Percentiles rank a stretch among this genome's conserved stretches.
Conservation (phyloP, 23 tunicate species). For the Diplosoma virens region DNA sequence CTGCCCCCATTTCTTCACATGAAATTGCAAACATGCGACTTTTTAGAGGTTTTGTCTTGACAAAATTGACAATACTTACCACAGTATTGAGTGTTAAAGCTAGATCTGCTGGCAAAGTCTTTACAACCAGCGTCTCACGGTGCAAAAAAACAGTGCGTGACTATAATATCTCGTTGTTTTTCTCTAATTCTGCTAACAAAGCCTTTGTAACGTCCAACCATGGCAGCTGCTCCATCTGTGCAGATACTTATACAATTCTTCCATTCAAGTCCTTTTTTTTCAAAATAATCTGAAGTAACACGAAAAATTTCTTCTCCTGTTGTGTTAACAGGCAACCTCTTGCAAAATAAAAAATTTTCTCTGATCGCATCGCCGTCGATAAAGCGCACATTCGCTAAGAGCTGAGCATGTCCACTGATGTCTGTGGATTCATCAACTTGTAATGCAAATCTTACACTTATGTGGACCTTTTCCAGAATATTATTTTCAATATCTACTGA, state of each 20-base stretch:
- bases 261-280: too few species aligned
- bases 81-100: not conserved
- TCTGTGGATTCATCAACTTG: slow-evolving; percentile 25
- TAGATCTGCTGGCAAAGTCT: not conserved
- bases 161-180: not conserved
- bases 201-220: not conserved
- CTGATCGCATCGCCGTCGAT: not conserved
- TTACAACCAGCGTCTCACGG: slow-evolving; percentile 1
- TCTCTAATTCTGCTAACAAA: too few species aligned
- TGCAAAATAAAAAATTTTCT: not conserved
- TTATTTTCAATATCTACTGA: slow-evolving; percentile 23
- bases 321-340: not conserved
- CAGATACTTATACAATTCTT: too few species aligned
- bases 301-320: slow-evolving; percentile 25
- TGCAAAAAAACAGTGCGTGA: not conserved
- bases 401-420: slow-evolving; percentile 23
- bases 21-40: slow-evolving; percentile 15
- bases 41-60: too few species aligned
- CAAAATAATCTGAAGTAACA: too few species aligned
- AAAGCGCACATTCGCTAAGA: slow-evolving; percentile 16
- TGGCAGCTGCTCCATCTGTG: too few species aligned
- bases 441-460: slow-evolving; percentile 25
- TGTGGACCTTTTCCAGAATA: slow-evolving; percentile 32
- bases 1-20: too few species aligned
- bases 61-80: too few species aligned